phyloP scores from a whole-genome alignment of 2,797 vertebrate genomes.

The Chelmon rostratus region DNA sequence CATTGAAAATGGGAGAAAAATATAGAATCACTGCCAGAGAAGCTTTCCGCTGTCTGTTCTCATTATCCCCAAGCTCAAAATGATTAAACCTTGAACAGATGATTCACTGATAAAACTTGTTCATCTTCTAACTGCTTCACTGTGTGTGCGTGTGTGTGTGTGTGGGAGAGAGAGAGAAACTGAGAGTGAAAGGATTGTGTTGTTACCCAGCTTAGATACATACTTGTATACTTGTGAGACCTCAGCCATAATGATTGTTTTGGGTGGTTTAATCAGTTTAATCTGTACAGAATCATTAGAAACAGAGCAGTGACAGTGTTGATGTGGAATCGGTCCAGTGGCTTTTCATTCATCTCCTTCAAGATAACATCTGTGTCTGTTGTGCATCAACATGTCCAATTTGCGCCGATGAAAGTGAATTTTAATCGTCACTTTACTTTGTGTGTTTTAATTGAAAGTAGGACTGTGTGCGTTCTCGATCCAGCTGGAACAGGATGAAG shows the following conservation, averaged over 20 bases:
- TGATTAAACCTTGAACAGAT: conserved; percentile 24
- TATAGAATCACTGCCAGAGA: conserved; percentile 51
- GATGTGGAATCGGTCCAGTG: too few relatives aligned
- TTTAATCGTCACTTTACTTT: not conserved
- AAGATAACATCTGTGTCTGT: not conserved
- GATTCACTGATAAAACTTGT: not conserved
- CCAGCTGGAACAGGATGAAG: conserved; percentile 3
- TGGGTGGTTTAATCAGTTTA: not conserved
- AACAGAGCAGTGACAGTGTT: too few relatives aligned
- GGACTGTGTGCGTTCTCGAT: not conserved
- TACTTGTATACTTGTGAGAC: not conserved
- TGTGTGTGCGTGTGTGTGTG: not conserved
- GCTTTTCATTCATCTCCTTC: not conserved
- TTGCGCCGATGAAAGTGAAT: not conserved
- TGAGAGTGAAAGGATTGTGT: not conserved
- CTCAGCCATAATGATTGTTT: not conserved
- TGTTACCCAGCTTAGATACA: not conserved
- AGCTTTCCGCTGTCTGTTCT: conserved; percentile 35
- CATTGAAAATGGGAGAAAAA: conserved; percentile 56
- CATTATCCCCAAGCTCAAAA: not conserved
- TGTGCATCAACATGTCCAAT: conserved; percentile 51
- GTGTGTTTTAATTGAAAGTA: conserved; percentile 17
- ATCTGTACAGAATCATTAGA: too few relatives aligned
- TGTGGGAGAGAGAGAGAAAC: not conserved
- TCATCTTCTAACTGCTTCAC: not conserved